A percentile compares a stretch with the other conserved stretches of the same genome.
Evolutionary conservation across 2,797 vertebrate genomes (phyloP).

Genomic region (Oophaga sylvatica): DNA sequence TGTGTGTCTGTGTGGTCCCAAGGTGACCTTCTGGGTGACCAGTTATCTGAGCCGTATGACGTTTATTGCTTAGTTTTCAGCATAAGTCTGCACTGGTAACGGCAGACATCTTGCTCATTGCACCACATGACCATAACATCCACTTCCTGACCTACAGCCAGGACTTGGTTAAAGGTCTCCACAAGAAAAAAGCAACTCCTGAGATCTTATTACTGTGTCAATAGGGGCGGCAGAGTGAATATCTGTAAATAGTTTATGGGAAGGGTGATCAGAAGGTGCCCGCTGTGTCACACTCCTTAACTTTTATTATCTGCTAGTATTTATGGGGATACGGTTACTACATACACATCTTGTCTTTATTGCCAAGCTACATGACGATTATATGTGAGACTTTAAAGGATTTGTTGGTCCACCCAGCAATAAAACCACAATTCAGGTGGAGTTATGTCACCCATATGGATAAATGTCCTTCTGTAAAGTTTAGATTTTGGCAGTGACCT

Average conservation of each 20-base stretch:
- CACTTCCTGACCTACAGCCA: background rate
- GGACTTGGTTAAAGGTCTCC: conserved; percentile 11
- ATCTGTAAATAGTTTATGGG: conserved; percentile 6
- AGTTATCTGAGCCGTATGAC: background rate
- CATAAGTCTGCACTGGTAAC: background rate
- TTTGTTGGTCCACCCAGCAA: background rate
- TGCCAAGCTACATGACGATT: background rate
- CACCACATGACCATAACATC: conserved; percentile 4
- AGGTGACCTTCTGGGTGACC: background rate
- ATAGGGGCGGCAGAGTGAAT: background rate
- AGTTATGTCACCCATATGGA: background rate
- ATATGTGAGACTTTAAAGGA: background rate
- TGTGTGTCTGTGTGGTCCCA: background rate
- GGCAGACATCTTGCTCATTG: background rate
- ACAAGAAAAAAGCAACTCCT: background rate
- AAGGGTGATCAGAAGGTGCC: background rate
- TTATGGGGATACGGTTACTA: background rate
- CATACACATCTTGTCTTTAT: background rate
- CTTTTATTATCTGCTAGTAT: conserved; percentile 5
- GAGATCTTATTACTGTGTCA: background rate
- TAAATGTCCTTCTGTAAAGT: background rate
- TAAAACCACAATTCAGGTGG: background rate
- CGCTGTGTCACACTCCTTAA: background rate
- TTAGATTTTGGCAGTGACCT: background rate
- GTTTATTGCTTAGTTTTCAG: background rate